phyloP scores from a whole-genome alignment of 1,140 invertebrate species.

The Listronotus oregonensis region DNA sequence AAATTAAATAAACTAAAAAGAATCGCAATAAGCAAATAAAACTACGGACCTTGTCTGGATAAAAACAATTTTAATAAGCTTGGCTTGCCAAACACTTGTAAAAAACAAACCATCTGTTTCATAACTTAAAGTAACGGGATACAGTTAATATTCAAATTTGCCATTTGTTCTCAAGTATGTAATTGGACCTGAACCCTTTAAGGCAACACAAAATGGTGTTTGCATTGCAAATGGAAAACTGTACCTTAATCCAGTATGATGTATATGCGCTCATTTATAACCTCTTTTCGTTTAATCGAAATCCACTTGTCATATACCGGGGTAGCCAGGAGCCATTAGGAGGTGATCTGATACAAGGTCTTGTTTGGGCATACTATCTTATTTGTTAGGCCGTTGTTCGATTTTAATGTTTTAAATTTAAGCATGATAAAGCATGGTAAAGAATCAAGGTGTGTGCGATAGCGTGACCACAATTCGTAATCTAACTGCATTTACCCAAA shows the following conservation, averaged over 20 bases:
- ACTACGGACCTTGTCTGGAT: too few species aligned
- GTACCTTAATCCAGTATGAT: conserved; percentile 41
- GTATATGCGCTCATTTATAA: conserved; percentile 44
- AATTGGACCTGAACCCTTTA: conserved; percentile 37
- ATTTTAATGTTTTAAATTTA: too few species aligned
- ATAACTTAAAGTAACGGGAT: neutral
- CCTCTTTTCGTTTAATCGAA: conserved; percentile 46
- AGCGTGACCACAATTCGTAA: too few species aligned
- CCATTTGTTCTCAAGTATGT: conserved; percentile 24
- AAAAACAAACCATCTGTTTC: neutral
- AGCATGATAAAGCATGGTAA: too few species aligned
- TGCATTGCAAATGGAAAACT: conserved; percentile 43
- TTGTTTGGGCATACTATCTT: conserved; percentile 17
- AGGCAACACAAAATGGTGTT: conserved; percentile 38
- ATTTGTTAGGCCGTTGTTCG: neutral
- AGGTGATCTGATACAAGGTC: conserved; percentile 39
- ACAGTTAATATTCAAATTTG: conserved; percentile 31
- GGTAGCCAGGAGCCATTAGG: conserved; percentile 44
- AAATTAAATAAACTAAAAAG: too few species aligned
- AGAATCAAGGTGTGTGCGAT: too few species aligned
- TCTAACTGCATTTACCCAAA: too few species aligned
- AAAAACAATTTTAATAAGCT: too few species aligned
- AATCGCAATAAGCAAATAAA: too few species aligned
- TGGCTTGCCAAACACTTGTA: neutral
- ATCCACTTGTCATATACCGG: conserved; percentile 43